Evolutionary conservation across 2,797 vertebrate genomes (phyloP), one percentile per base, ranked within the genome.

Genomic region (Poecilia gillii): DNA sequence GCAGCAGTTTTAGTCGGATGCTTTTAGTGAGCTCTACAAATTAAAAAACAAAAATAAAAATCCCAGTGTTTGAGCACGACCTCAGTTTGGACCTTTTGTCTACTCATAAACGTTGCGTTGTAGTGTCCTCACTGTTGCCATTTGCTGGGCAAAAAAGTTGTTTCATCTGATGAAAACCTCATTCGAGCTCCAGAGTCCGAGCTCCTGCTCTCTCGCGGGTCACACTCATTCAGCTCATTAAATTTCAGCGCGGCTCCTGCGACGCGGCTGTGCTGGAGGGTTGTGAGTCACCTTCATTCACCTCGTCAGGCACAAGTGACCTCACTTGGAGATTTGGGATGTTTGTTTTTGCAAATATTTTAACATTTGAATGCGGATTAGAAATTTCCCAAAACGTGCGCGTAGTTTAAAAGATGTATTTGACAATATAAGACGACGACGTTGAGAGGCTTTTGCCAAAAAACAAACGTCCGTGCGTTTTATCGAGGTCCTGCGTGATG

Each of bases 141-240:
- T 75, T 28, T 55, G 11, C 68, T 25, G n/a, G 51, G 72, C 62
- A 79, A 78, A 85, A 85, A 81, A 23, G 9, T 31, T 76, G 53
- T 47, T 85, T 53, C 72, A 20, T 43, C 73, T 81, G 73, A 83
- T 79, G 84, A 70, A 76, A 82, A 80, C 80, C 79, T 71, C 73
- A 62, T 84, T 78, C 64, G 78, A 82, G 79, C 49, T 6, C 70
- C 11, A 81, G 77, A 85, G 82, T 86, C 72, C 2, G 25, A 74
- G 23, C 51, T 25, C 51, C 81, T 77, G 89, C 78, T 82, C 82
- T 82, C 82, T 8, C 31, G 76, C 6, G 31, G 68, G 68, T 71
- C 25, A 81, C 43, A 62, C 72, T 81, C 74, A 68, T 78, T 81
- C 73, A 83, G 73, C 79, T 86, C 77, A 86, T 90, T 88, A 87